phyloP scores from a whole-genome alignment of 2,888 invertebrate genomes.

The Sarcophaga carnaria region DNA sequence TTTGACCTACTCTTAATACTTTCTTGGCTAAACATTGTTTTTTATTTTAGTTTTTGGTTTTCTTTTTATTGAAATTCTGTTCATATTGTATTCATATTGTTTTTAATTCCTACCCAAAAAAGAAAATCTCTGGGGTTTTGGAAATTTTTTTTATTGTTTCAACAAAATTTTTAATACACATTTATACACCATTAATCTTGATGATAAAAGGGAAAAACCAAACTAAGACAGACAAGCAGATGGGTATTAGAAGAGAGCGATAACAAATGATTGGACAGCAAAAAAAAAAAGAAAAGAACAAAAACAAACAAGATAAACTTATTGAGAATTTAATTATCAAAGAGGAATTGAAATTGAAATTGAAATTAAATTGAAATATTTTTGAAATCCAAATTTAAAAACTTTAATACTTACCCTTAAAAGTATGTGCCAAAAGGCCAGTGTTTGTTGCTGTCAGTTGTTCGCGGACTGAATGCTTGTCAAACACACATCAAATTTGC shows the following conservation, averaged over 20 bases:
- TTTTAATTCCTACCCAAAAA: neutral
- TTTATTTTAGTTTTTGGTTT: neutral
- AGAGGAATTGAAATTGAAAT: too few relatives aligned
- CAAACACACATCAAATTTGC: neutral
- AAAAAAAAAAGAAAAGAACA: neutral
- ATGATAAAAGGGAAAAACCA: conserved; percentile 17
- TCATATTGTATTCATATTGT: neutral
- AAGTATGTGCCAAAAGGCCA: neutral
- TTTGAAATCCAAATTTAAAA: too few relatives aligned
- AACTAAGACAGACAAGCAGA: neutral
- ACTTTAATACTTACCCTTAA: too few relatives aligned
- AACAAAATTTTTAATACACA: neutral
- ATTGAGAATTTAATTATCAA: neutral
- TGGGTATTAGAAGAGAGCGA: neutral
- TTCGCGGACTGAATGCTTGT: too few relatives aligned
- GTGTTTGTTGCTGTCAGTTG: too few relatives aligned
- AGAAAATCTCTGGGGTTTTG: neutral
- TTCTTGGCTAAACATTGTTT: neutral
- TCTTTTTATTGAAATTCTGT: neutral
- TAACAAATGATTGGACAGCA: neutral
- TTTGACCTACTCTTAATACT: neutral
- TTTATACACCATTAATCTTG: conserved; percentile 36
- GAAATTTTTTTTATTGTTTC: neutral
- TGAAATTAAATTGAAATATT: too few relatives aligned
- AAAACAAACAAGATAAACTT: neutral